phyloP scores from a whole-genome alignment of 2,797 vertebrate genomes.

The Channallabes apus region DNA sequence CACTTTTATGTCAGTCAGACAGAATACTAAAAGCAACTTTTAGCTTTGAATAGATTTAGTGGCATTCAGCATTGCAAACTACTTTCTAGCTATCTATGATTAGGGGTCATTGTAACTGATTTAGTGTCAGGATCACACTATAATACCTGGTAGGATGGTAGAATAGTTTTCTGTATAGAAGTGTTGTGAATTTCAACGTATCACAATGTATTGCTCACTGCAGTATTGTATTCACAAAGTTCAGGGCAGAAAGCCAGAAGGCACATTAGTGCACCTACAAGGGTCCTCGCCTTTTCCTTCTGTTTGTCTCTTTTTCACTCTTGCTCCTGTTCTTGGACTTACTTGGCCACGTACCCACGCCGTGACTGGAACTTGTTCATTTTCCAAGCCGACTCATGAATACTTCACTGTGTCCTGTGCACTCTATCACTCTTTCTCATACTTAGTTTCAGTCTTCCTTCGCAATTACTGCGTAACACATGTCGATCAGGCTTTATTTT shows the following conservation, averaged over 20 bases:
- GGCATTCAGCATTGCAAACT: neutral
- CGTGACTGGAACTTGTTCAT: constrained; percentile 61
- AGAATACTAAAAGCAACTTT: constrained; percentile 17
- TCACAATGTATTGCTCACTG: constrained; percentile 22
- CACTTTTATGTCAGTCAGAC: constrained; percentile 5
- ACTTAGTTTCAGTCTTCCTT: constrained; percentile 15
- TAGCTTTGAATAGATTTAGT: neutral
- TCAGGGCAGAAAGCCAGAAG: constrained; percentile 76
- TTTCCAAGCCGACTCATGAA: constrained; percentile 61
- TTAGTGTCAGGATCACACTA: constrained; percentile 44
- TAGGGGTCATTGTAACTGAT: constrained; percentile 60
- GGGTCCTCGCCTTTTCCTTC: constrained; percentile 16
- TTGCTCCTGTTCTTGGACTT: constrained; percentile 57
- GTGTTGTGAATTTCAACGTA: constrained; percentile 36
- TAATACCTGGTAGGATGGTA: constrained; percentile 40
- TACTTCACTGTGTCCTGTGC: constrained; percentile 64
- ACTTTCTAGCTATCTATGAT: neutral
- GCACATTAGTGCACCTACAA: constrained; percentile 74
- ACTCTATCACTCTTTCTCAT: constrained; percentile 62
- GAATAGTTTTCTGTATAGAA: constrained; percentile 59
- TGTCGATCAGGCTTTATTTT: neutral
- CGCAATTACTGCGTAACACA: neutral
- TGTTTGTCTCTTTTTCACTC: neutral
- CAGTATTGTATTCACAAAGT: constrained; percentile 74
- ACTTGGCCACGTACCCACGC: constrained; percentile 61